These are phyloP conservation scores for Myotis myotis DNA, from an alignment of 2,797 vertebrate species.

Conservation along the genomic window DNA sequence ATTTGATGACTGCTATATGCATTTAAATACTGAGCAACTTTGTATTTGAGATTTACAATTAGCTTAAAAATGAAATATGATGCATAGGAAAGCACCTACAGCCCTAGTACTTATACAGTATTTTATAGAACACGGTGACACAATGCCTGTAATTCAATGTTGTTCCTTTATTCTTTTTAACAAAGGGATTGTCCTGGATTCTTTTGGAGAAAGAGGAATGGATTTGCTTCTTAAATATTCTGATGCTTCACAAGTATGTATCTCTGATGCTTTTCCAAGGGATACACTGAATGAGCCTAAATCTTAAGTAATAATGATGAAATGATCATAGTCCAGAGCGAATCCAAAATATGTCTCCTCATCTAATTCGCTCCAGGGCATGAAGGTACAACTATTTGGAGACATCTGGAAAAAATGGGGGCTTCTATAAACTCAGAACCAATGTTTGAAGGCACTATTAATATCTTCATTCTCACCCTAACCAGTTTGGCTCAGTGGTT, in stretches of 20 bases:
- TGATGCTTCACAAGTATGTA: background rate
- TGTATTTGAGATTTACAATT: constrained; percentile 3
- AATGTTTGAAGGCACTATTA: background rate
- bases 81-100: background rate
- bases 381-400: background rate
- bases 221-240: background rate
- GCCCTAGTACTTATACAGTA: background rate
- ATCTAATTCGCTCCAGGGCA: background rate
- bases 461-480: background rate
- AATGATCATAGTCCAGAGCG: background rate
- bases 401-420: background rate
- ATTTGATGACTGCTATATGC: constrained; percentile 20
- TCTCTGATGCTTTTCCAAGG: background rate
- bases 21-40: constrained; percentile 39
- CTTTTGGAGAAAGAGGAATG: background rate
- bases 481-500: too few species aligned
- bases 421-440: background rate
- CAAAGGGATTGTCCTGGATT: background rate
- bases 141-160: background rate
- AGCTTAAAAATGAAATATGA: background rate
- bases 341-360: background rate
- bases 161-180: background rate
- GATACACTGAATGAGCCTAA: background rate
- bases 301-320: background rate
- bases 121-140: background rate